Conservation (phyloP, 2,113 vertebrate species). For the Chaetodon trifascialis region DNA sequence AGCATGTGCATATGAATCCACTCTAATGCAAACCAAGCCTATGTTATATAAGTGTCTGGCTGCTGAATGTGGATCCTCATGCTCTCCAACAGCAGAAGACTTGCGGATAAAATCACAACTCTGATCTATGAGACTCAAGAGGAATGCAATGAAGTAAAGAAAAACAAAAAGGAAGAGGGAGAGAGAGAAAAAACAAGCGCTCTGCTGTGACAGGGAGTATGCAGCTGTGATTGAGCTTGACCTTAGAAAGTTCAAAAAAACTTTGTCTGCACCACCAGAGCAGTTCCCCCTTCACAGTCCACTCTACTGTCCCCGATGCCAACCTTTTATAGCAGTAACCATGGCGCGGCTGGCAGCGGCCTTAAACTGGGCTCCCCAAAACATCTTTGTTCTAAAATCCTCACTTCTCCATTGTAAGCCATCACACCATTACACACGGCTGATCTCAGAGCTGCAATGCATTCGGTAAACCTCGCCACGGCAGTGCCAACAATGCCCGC, state of each 20-base stretch:
- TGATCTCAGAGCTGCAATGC: constrained; percentile 39
- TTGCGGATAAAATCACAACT: constrained; percentile 52
- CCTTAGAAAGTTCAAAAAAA: constrained; percentile 44
- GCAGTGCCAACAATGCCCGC: constrained; percentile 48
- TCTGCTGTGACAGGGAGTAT: constrained; percentile 44
- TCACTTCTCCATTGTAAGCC: constrained; percentile 22
- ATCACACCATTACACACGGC: constrained; percentile 43
- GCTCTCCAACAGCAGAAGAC: constrained; percentile 46
- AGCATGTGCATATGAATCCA: constrained; percentile 53
- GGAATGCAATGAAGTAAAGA: constrained; percentile 73
- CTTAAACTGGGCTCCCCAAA: constrained; percentile 26
- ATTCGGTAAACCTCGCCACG: constrained; percentile 49
- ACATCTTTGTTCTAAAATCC: constrained; percentile 41
- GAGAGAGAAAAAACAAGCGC: constrained; percentile 43
- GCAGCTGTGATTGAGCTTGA: constrained; percentile 57
- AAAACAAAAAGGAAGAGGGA: constrained; percentile 56
- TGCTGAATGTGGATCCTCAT: constrained; percentile 45
- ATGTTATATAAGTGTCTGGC: constrained; percentile 73
- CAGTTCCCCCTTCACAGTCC: constrained; percentile 30
- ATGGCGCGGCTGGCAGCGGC: constrained; percentile 36
- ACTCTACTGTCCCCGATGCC: constrained; percentile 13
- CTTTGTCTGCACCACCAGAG: constrained; percentile 14
- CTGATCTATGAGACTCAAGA: constrained; percentile 61
- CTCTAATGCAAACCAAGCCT: constrained; percentile 63
- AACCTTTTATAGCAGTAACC: constrained; percentile 62